Base-by-base conservation (phyloP, 2,888 invertebrate genomes). In the Melanchra persicariae region DNA sequence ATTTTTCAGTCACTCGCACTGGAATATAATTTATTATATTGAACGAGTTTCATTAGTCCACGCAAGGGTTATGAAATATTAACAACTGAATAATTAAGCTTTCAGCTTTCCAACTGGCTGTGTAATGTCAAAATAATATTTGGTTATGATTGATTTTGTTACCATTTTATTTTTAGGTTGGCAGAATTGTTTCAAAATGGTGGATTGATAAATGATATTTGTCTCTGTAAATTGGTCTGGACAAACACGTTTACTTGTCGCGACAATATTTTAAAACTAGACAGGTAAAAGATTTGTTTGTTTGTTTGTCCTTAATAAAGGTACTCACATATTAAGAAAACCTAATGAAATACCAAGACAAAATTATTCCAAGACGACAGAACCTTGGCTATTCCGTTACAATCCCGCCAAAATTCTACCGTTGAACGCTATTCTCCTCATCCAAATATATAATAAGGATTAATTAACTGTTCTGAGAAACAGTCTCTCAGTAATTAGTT, bases 21-120 rank as follows among this genome's bases (percentile, higher is more conserved):
- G 40, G 45, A 72, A 77, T 79, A 87, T 88, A 84, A 90, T 90
- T 89, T 86, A 89, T 85, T 83, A 84, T 84, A 85, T 87, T 82
- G 79, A 86, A 88, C 83, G 75, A 79, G 79, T 87, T 89, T 87
- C 85, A 88, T 87, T 89, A 84, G 80, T 74, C 74, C 73, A 62
- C 74, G 72, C 70, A 40, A 67, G 62, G 83, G 66, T 84, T 86
- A 85, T 89, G 86, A 86, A 88, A 87, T 88, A 87, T 85, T 86
- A 83, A 84, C 84, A 61, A 73, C 58, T 59, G 83, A 83, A 85
- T 88, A 85, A 87, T 87, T 84, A 83, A 85, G 79, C 81, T 69
- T 69, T 76, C 64, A 75, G 68, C 73, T 74, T 81, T 75, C 60
- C 59, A 54, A 62, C 37, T 62, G 58, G 24, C n/a, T 51, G 57